phyloP scores from a whole-genome alignment of 2,888 invertebrate genomes.

The Tetragonisca angustula region DNA sequence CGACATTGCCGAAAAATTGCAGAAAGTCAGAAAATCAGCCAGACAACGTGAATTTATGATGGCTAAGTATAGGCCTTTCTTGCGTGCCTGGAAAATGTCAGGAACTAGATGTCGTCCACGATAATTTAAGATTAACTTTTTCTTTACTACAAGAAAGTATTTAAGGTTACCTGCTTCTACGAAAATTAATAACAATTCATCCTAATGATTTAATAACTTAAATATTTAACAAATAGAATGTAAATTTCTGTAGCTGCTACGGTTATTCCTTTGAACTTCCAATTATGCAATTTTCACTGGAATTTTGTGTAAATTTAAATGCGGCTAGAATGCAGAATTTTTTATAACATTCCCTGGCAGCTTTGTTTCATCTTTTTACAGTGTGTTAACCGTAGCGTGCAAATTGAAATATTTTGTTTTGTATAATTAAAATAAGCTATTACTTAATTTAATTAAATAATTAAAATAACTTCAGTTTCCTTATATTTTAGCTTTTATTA shows the following conservation, averaged over 20 bases:
- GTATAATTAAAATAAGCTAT: background rate
- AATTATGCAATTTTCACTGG: background rate
- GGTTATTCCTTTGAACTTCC: no score
- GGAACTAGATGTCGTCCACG: slow-evolving; percentile 24
- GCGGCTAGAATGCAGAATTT: background rate
- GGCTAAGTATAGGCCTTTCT: slow-evolving; percentile 42
- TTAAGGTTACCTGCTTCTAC: background rate
- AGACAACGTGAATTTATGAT: slow-evolving; percentile 41
- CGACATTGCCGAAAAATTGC: slow-evolving; percentile 57
- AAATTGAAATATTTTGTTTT: background rate
- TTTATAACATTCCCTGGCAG: no score
- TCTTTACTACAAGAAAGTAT: background rate
- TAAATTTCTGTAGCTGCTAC: background rate
- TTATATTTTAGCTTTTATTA: no score
- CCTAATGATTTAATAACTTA: background rate
- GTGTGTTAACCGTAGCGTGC: background rate
- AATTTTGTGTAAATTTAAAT: background rate
- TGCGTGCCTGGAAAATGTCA: background rate
- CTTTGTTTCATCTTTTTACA: background rate
- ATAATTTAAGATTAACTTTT: background rate
- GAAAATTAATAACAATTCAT: background rate
- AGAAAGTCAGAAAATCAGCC: slow-evolving; percentile 35
- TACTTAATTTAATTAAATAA: no score
- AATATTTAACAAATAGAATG: background rate
- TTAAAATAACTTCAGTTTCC: no score